Conservation (phyloP, 2,797 vertebrate species). For the Apodemus agrarius region DNA sequence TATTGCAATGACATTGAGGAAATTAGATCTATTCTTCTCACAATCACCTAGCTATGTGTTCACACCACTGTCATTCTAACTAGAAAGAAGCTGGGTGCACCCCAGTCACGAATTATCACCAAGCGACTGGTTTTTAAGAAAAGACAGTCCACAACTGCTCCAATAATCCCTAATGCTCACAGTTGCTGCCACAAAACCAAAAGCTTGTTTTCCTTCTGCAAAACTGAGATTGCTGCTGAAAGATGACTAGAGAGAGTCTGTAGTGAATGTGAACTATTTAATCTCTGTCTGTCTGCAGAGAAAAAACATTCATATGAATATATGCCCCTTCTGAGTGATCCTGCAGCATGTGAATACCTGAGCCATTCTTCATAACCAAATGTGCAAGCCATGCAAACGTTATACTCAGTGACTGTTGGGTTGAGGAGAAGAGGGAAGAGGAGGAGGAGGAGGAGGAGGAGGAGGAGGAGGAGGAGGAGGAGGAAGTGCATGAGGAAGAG, state of each 20-base stretch:
- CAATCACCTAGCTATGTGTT: constrained; percentile 89
- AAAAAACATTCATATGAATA: neutral
- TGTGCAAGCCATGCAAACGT: neutral
- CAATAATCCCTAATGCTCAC: constrained; percentile 79
- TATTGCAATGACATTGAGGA: constrained; percentile 91
- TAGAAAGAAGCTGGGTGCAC: constrained; percentile 86
- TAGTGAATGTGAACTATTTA: constrained; percentile 11
- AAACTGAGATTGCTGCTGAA: constrained; percentile 60
- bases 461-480: neutral
- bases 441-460: too few species aligned
- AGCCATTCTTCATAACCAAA: constrained; percentile 12
- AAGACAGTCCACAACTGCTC: constrained; percentile 83
- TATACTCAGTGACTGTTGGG: neutral
- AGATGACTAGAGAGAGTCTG: constrained; percentile 40
- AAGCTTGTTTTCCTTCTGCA: constrained; percentile 64
- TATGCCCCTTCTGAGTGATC: neutral
- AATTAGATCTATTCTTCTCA: constrained; percentile 91
- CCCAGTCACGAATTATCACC: constrained; percentile 89
- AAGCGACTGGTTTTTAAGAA: constrained; percentile 84
- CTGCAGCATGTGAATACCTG: neutral
- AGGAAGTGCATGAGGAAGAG: neutral
- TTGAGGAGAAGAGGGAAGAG: neutral
- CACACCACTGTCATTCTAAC: constrained; percentile 90
- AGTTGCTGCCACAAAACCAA: constrained; percentile 41
- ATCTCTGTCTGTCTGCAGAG: constrained; percentile 1